Conservation (phyloP, 2,113 vertebrate species). For the Pelecanus crispus region DNA sequence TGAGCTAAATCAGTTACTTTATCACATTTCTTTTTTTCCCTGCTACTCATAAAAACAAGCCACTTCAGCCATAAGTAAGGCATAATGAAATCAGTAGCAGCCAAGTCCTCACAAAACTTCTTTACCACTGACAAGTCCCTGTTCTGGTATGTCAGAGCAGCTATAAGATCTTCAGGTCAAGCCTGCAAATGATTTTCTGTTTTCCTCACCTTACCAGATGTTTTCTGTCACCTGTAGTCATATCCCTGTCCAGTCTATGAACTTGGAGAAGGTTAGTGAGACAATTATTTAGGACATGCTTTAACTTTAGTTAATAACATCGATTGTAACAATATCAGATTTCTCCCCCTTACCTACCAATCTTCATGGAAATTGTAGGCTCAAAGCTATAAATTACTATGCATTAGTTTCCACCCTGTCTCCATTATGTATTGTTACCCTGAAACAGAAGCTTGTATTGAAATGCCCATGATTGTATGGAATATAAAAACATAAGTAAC, state of each 20-base stretch:
- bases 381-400: not conserved
- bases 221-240: not conserved
- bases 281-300: not conserved
- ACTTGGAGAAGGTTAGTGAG: not conserved
- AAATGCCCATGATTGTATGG: not conserved
- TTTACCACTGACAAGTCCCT: not conserved
- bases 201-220: not conserved
- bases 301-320: not conserved
- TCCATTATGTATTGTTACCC: not conserved
- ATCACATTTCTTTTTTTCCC: not conserved
- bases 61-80: not conserved
- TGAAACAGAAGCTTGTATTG: not conserved
- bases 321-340: not conserved
- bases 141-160: not conserved
- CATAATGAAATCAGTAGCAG: not conserved
- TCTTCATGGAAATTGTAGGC: not conserved
- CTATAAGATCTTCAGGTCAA: not conserved
- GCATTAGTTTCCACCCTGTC: not conserved
- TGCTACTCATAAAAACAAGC: not conserved
- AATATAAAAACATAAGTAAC: not conserved
- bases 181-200: not conserved
- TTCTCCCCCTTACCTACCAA: not conserved
- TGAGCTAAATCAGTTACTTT: not conserved
- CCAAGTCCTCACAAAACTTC: not conserved
- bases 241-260: not conserved